Percentiles rank a stretch among this genome's conserved stretches.
These are phyloP conservation scores for Phoenicopterus ruber DNA, from an alignment of 2,113 vertebrate species.

Conservation along the genomic window DNA sequence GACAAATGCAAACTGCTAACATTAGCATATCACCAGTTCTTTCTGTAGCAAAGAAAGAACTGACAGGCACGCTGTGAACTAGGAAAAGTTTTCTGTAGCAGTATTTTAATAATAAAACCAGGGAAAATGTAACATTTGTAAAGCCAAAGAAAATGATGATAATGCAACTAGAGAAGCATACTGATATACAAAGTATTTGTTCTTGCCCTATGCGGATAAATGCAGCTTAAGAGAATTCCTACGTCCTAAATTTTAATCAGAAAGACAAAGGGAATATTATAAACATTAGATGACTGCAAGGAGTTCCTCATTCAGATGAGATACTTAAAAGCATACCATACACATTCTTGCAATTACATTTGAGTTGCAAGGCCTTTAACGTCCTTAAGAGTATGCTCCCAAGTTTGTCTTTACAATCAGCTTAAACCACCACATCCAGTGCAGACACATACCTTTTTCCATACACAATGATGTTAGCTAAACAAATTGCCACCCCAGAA, in stretches of 20 bases:
- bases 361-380: not conserved
- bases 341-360: not conserved
- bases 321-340: not conserved
- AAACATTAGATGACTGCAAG: not conserved
- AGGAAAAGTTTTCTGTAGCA: not conserved
- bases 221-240: not conserved
- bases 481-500: not conserved
- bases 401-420: not conserved
- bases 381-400: not conserved
- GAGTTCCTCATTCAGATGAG: not conserved
- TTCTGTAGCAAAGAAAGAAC: not conserved
- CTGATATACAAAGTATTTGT: not conserved
- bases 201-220: not conserved
- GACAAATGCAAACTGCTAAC: not conserved
- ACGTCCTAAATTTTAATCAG: not conserved
- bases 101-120: not conserved
- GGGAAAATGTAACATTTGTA: not conserved
- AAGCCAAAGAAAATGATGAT: not conserved
- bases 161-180: not conserved
- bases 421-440: not conserved
- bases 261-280: not conserved
- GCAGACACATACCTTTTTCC: not conserved
- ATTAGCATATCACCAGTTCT: not conserved
- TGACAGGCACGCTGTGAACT: not conserved
- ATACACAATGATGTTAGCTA: accelerated